Evolutionary conservation across 2,888 invertebrate species (phyloP), one percentile per base, ranked within the genome.

Genomic region (Sialis lutaria): DNA sequence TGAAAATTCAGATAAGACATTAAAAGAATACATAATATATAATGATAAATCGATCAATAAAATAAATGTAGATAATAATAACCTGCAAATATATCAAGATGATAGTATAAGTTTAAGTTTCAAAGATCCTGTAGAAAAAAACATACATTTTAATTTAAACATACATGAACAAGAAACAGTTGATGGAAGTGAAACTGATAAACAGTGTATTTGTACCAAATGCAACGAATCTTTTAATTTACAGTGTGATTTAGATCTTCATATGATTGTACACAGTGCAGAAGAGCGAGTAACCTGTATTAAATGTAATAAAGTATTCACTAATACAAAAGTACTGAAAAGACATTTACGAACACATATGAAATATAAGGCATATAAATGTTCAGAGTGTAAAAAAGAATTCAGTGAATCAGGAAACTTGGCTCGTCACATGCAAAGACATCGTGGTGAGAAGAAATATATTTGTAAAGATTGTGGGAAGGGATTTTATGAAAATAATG

Each of bases 401-500:
- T 62, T 60, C 48, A 55, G 60, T 5, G 61, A 62, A 52, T 60
- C 61, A 4, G 60, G 60, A 9, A 60, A 60, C 51, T 54, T 60
- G 42, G 60, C 58, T 2, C 53, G 60, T 45, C 62, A 62, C 52
- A 51, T 60, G 41, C 45, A 61, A 37, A 61, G 60, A 47, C 62
- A 62, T 49, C 51, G 51, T n/a, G 62, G 62, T 2, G 61, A 62
- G 50, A 62, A 58, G 44, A 49, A 58, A 31, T 60, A 62, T 50
- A 52, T 61, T n/a, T 62, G 62, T 45, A 55, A 55, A 1, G 53
- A 58, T 6, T 62, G 62, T 48, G 60, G 60, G 5, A 62, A 61
- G 51, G 57, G 60, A 5, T 62, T 62, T 51, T 62, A 61, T 45
- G 62, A 62, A 50, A 56, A 59, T 6, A 60, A 59, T 43, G 59